phyloP scores from a whole-genome alignment of 2,797 vertebrate genomes.

The Clarias platycephalus region DNA sequence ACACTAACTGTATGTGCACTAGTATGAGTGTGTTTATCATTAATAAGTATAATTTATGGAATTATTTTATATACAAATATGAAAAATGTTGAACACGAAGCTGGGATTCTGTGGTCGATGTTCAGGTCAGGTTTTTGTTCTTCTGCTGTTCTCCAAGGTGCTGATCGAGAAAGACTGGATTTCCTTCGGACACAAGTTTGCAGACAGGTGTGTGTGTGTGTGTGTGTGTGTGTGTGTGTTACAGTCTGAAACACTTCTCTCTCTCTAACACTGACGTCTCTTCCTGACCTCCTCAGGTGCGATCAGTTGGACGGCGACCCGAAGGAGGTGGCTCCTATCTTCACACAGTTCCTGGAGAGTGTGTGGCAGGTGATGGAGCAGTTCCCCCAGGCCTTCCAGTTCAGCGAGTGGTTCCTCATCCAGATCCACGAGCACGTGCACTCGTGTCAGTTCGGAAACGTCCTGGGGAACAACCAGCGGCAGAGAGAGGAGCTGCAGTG shows the following conservation, averaged over 20 bases:
- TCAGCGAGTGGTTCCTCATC: constrained; percentile 95
- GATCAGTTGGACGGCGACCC: constrained; percentile 92
- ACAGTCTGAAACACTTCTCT: not conserved
- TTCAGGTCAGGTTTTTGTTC: not conserved
- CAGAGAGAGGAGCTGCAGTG: constrained; percentile 94
- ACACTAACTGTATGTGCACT: not conserved
- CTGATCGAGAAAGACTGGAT: constrained; percentile 99
- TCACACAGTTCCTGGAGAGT: constrained; percentile 95
- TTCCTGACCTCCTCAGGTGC: constrained; percentile 74
- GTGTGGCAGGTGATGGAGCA: constrained; percentile 96
- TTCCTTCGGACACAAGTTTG: constrained; percentile 98
- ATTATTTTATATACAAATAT: not conserved
- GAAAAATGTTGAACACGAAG: not conserved
- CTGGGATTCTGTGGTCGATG: not conserved
- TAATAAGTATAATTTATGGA: not conserved
- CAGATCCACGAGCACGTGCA: constrained; percentile 97
- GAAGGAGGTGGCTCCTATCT: constrained; percentile 94
- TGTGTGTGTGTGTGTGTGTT: not conserved
- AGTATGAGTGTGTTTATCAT: not conserved
- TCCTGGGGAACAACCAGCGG: constrained; percentile 92
- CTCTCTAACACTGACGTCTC: not conserved
- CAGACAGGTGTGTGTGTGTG: constrained; percentile 83
- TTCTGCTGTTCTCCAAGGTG: constrained; percentile 73
- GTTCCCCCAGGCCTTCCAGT: constrained; percentile 92
- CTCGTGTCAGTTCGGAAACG: constrained; percentile 98